Conservation (phyloP, 2,113 vertebrate species). For the Asarcornis scutulata region DNA sequence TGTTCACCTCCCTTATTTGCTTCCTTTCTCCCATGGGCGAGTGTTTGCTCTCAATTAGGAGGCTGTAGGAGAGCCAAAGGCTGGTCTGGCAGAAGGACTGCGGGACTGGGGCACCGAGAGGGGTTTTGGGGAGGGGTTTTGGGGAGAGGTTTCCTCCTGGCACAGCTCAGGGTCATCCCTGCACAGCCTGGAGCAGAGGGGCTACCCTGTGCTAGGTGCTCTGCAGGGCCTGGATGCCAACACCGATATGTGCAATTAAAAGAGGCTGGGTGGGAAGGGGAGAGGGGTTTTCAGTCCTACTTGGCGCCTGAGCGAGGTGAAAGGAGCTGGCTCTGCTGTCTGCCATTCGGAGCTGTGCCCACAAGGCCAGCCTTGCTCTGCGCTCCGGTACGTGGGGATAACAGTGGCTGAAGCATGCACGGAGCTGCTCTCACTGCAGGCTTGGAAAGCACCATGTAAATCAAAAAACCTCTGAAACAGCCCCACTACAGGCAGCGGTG, state of each 20-base stretch:
- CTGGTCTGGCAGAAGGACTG: too few species aligned
- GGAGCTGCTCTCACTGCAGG: background rate
- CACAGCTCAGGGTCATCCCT: background rate
- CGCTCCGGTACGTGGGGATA: background rate
- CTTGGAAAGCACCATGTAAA: background rate
- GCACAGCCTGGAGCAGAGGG: background rate
- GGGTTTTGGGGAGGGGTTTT: too few species aligned
- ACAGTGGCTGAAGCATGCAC: fast-evolving
- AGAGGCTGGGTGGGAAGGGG: background rate
- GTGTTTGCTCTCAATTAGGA: background rate
- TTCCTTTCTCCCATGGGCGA: background rate
- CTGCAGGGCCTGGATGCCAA: background rate
- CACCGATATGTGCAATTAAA: background rate
- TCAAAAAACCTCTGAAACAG: background rate
- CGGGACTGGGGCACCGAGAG: background rate
- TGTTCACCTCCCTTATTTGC: background rate
- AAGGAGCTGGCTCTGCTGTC: background rate
- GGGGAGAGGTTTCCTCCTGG: background rate
- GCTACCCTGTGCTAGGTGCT: background rate
- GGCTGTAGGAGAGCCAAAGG: background rate
- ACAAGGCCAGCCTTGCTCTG: background rate
- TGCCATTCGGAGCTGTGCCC: background rate
- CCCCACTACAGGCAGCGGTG: background rate
- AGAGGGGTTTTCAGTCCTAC: background rate
- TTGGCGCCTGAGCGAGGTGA: background rate